Evolutionary conservation across 2,113 vertebrate species (phyloP).

Genomic region (Apeltes quadracus): DNA sequence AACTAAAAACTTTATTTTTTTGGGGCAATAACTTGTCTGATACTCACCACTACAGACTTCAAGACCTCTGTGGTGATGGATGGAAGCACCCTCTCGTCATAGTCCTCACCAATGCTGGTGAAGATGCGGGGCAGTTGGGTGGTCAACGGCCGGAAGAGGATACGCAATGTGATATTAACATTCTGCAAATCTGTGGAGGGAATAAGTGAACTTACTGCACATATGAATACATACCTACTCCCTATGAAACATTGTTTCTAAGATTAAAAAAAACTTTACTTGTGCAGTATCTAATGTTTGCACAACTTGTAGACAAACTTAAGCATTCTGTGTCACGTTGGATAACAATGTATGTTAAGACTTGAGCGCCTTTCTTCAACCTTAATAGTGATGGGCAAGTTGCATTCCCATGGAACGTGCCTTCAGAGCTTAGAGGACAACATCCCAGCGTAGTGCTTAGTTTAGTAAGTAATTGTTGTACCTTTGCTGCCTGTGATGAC

Average conservation of each 20-base stretch:
- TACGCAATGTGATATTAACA: conserved; percentile 95
- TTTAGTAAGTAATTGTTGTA: conserved; percentile 44
- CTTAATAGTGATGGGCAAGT: background rate
- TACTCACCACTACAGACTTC: conserved; percentile 81
- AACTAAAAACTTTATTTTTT: background rate
- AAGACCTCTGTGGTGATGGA: conserved; percentile 88
- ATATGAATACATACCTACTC: too few species aligned
- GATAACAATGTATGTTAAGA: background rate
- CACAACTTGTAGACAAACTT: background rate
- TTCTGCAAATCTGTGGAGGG: conserved; percentile 92
- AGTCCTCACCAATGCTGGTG: conserved; percentile 96
- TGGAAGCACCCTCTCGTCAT: conserved; percentile 94
- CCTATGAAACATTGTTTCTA: background rate
- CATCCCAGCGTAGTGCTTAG: background rate
- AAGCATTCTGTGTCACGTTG: background rate
- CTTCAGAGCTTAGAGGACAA: background rate
- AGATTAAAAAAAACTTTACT: background rate
- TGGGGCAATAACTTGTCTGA: background rate
- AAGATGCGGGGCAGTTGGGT: conserved; percentile 91
- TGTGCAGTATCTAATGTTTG: background rate
- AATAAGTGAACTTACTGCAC: background rate
- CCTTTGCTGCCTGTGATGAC: conserved; percentile 99
- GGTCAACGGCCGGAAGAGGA: conserved; percentile 91
- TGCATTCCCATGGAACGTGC: background rate
- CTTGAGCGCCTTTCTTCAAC: background rate